These are phyloP conservation scores for Drosophila pseudotalamancana DNA, from an alignment of 2,888 invertebrate species.

Conservation along the genomic window DNA sequence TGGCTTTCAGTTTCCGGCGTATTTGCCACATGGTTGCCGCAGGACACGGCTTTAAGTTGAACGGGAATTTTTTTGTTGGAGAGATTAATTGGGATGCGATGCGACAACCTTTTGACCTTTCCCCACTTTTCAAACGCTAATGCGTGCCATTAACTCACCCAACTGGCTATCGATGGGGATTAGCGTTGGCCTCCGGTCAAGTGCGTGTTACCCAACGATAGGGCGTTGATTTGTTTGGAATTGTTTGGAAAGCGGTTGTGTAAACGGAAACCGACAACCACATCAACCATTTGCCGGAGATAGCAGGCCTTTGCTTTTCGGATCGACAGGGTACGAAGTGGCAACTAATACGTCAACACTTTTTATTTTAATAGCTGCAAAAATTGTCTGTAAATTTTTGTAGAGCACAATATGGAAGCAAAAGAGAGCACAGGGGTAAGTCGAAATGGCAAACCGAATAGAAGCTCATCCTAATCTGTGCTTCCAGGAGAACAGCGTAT, in stretches of 20 bases:
- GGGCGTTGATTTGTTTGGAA: conserved; percentile 40
- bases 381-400: background rate
- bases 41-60: conserved; percentile 42
- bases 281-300: conserved; percentile 8
- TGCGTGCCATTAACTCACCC: conserved; percentile 36
- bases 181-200: conserved; percentile 29
- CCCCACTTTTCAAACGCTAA: conserved; percentile 3
- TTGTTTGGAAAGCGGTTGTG: conserved; percentile 37
- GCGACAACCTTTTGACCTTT: conserved; percentile 56
- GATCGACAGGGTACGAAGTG: background rate
- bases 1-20: conserved; percentile 63
- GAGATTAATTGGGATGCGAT: conserved; percentile 58
- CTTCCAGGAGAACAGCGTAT: conserved; percentile 39
- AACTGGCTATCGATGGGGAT: conserved; percentile 33
- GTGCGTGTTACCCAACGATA: conserved; percentile 24
- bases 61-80: conserved; percentile 18
- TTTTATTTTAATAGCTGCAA: background rate
- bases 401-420: conserved; percentile 23
- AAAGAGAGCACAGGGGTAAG: conserved; percentile 18
- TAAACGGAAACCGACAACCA: conserved; percentile 13
- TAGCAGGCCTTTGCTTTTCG: conserved; percentile 29
- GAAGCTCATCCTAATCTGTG: too few relatives aligned
- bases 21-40: conserved; percentile 62
- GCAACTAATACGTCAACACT: background rate
- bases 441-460: background rate